Percentiles rank a stretch among this genome's conserved stretches.
Conservation (phyloP, 2,113 vertebrate genomes). For the Anolis carolinensis region DNA sequence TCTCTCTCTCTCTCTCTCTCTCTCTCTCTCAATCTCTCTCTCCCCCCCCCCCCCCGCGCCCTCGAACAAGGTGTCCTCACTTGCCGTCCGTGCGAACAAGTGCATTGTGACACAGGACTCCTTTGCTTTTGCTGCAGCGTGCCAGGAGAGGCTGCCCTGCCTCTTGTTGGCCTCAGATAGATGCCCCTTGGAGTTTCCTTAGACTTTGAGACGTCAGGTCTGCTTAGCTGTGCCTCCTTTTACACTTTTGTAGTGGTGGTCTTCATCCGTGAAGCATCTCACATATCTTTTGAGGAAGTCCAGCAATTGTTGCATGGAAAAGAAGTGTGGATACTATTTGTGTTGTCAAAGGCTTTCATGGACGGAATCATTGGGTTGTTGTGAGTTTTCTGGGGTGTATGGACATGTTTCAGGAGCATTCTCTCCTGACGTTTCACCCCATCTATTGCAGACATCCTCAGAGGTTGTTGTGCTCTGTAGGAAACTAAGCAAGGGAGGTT, state of each 20-base stretch:
- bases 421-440: too few species aligned
- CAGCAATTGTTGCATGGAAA: not conserved
- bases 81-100: not conserved
- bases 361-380: too few species aligned
- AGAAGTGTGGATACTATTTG: not conserved
- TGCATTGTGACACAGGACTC: not conserved
- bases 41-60: not conserved
- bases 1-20: too few species aligned
- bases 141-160: not conserved
- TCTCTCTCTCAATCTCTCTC: too few species aligned
- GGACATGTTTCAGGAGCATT: too few species aligned
- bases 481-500: too few species aligned
- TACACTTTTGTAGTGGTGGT: not conserved
- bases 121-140: not conserved
- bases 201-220: not conserved
- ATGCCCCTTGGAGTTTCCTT: not conserved
- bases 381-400: too few species aligned
- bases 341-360: too few species aligned
- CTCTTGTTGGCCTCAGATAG: not conserved
- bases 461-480: too few species aligned
- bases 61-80: not conserved
- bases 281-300: not conserved
- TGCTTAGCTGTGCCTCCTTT: not conserved
- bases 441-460: too few species aligned
- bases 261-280: not conserved